Evolutionary conservation across 2,888 invertebrate genomes (phyloP), one percentile per base, ranked within the genome.

Genomic region (Hirtodrosophila confusa): DNA sequence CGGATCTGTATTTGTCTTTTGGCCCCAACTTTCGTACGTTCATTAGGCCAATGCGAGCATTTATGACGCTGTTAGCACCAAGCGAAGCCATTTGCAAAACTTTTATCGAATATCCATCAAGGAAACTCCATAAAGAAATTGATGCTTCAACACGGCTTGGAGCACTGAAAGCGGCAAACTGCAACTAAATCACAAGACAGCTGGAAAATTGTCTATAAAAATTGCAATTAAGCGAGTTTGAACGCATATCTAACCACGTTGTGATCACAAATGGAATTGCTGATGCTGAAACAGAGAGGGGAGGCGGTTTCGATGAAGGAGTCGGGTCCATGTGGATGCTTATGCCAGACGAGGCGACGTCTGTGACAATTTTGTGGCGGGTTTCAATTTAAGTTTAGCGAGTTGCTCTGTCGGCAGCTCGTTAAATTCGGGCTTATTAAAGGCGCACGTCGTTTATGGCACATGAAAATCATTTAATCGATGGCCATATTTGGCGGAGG

Each of bases 391-490:
- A 57, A 56, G 69, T 76, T 74, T 17, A 17, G 48, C 54, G 17
- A 55, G 50, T 56, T 58, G 60, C 66, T 50, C 58, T 31, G 27
- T 27, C 67, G 55, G 76, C 78, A 84, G 84, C 86, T 86, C 82
- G 86, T 86, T 80, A 84, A 80, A 80, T 57, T 58, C 66, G 63
- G 57, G 83, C 86, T 82, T 82, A 88, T 82, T 86, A 82, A 83
- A 82, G 86, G 88, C 88, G 80, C 82, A 86, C 88, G 86, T 82
- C 82, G 88, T 82, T 82, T 82, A 82, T 82, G 82, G 82, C 88
- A 86, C 82, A 82, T 82, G 82, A 82, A 82, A 82, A 82, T 86
- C 88, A 86, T 87, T 88, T 82, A 88, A 86, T 88, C 88, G 88
- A 69, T 83, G 84, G 83, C 87, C 80, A 87, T 87, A 87, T 80